A percentile compares a stretch with the other conserved stretches of the same genome.
Evolutionary conservation across 2,797 vertebrate species (phyloP).

Genomic region (Rhinella marina): DNA sequence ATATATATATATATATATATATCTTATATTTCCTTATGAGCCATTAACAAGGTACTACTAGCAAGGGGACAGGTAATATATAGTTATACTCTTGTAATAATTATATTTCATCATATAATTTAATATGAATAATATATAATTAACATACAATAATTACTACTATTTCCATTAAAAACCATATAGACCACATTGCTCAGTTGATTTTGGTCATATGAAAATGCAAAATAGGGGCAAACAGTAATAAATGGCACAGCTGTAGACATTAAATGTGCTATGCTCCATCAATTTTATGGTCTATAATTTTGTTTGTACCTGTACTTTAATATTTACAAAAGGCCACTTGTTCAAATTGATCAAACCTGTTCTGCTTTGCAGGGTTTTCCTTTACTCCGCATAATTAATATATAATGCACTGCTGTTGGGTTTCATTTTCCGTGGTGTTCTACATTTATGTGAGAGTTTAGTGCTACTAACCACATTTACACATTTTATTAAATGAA

Average conservation of each 20-base stretch:
- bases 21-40: too few relatives aligned
- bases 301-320: neutral
- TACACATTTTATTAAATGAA: conserved; percentile 11
- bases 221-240: neutral
- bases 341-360: neutral
- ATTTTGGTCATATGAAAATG: neutral
- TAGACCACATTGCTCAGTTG: neutral
- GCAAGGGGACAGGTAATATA: neutral
- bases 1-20: too few relatives aligned
- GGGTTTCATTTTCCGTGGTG: neutral
- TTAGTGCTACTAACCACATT: conserved; percentile 30
- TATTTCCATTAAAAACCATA: neutral
- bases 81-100: neutral
- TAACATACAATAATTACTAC: neutral
- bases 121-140: too few relatives aligned
- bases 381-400: conserved; percentile 9
- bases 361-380: conserved; percentile 15
- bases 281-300: neutral
- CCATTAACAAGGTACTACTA: neutral
- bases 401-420: neutral
- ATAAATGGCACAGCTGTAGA: neutral
- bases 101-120: too few relatives aligned
- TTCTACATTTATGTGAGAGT: conserved; percentile 17
- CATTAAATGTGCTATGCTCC: neutral
- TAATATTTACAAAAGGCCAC: neutral